Evolutionary conservation across 2,888 invertebrate genomes (phyloP).

Genomic region (Caenorhabditis sp.): DNA sequence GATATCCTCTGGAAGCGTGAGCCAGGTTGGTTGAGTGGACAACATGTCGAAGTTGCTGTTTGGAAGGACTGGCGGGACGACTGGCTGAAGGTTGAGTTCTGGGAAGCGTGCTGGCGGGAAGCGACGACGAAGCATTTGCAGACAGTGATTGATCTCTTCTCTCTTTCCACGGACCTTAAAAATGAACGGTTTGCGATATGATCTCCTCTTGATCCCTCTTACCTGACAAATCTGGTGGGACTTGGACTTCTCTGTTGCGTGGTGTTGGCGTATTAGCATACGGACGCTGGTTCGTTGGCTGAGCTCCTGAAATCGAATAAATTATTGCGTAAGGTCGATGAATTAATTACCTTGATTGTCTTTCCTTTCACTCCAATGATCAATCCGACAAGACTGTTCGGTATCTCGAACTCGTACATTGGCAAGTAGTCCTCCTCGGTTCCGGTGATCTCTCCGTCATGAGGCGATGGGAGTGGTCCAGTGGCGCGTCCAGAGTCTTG

Average conservation of each 20-base stretch:
- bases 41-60: constrained; percentile 71
- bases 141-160: constrained; percentile 82
- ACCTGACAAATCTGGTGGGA: constrained; percentile 83
- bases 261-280: constrained; percentile 82
- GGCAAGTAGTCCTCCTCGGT: constrained; percentile 70
- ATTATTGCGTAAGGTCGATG: not conserved
- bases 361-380: constrained; percentile 83
- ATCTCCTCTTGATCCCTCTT: constrained; percentile 27
- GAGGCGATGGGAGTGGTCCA: constrained; percentile 77
- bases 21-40: constrained; percentile 83
- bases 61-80: constrained; percentile 80
- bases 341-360: constrained; percentile 79
- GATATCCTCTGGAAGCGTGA: constrained; percentile 93
- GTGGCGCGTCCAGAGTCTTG: constrained; percentile 82
- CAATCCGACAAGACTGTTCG: constrained; percentile 83
- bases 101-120: constrained; percentile 83
- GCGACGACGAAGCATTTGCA: constrained; percentile 80
- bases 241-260: constrained; percentile 77
- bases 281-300: constrained; percentile 80
- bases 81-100: constrained; percentile 83
- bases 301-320: constrained; percentile 74
- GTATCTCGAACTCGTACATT: constrained; percentile 83
- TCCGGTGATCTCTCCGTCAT: constrained; percentile 67
- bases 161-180: constrained; percentile 80
- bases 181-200: not conserved